Evolutionary conservation across 2,797 vertebrate species (phyloP), one percentile per base, ranked within the genome.

Genomic region (Threskiornis aethiopicus): DNA sequence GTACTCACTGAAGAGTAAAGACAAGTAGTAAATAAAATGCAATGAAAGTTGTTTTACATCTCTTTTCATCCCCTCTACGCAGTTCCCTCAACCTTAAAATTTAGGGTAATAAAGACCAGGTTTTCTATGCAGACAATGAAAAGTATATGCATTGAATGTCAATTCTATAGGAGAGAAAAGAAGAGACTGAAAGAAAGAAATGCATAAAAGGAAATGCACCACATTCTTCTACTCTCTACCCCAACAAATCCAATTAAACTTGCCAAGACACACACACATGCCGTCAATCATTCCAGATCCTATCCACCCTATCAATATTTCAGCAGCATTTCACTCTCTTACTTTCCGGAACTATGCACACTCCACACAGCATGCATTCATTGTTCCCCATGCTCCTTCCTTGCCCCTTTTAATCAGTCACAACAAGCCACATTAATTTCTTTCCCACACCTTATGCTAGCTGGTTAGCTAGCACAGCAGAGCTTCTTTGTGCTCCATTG

Each of bases 191-290:
- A 93, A 84, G 71, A 78, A 94, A 90, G 73, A 92, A 87, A 95
- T 16, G 57, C 90, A 57, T 88, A 90, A 95, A 96, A 95, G 80
- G 83, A 96, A 96, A 94, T 7, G 24, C 67, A 81, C 58, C 76
- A 84, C 78, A 91, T 93, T 96, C 86, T 94, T 95, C 79, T 61
- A 89, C 62, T 37, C 51, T 95, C 78, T 87, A 67, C 29, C 70
- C 84, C 90, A 95, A 87, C 84, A 97, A 96, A 97, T 96, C 92
- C 88, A 97, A 90, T 97, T 95, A 97, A 95, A 88, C 64, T 86
- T 96, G 93, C 95, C 96, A 96, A 96, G 93, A 93, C 81, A 92
- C 42, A 95, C 69, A 81, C 71, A 82, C 37, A 90, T 57, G 78
- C 73, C 0, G 16, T 96, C 96, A 89, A 51, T 97, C 92, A 96